Conservation (phyloP, 92 coral and sea anemone genomes). For the Phymanthus crucifer region DNA sequence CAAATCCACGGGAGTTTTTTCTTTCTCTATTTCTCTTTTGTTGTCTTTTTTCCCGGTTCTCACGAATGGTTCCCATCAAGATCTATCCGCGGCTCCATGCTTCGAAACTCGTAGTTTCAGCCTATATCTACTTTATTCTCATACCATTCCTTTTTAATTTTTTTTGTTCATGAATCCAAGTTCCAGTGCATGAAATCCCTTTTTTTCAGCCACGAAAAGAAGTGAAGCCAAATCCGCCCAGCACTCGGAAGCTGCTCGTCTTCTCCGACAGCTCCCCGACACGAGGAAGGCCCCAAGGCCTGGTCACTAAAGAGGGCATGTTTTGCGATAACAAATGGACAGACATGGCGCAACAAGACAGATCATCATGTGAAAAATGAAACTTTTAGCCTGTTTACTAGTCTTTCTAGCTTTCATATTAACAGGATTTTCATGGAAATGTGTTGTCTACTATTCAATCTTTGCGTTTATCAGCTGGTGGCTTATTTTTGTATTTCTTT, state of each 20-base stretch:
- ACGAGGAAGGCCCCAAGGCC: constrained; percentile 11
- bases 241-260: neutral
- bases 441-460: constrained; percentile 45
- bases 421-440: constrained; percentile 65
- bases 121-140: no score
- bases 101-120: no score
- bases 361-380: constrained; percentile 41
- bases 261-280: constrained; percentile 18
- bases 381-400: constrained; percentile 51
- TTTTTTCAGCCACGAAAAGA: no score
- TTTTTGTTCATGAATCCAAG: no score
- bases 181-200: no score
- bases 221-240: no score
- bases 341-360: constrained; percentile 67
- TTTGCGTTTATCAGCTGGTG: constrained; percentile 41
- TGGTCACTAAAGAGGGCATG: constrained; percentile 3
- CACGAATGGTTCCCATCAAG: no score
- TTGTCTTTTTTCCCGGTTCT: no score
- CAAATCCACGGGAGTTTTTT: no score
- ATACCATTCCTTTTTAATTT: no score
- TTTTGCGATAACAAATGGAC: constrained; percentile 48
- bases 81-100: no score
- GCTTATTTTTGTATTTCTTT: constrained; percentile 54
- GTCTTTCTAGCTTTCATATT: constrained; percentile 57
- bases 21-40: no score